Evolutionary conservation across 2,888 invertebrate genomes (phyloP), one percentile per base, ranked within the genome.

Genomic region (Amblyjoppa fuscipennis): DNA sequence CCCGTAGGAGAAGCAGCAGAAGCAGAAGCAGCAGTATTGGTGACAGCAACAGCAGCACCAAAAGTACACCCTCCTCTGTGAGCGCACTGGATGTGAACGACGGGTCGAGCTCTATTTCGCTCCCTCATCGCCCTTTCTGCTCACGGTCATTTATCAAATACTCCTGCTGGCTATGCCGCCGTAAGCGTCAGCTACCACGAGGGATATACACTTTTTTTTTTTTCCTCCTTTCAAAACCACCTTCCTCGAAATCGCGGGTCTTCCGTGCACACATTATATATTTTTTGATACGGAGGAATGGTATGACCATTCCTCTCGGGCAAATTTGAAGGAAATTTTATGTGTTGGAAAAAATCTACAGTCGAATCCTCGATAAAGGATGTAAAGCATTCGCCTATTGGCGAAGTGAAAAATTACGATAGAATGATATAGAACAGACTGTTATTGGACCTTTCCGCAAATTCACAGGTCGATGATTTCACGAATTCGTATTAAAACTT

Each of bases 91-190:
- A 81, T 77, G 84, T 71, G 64, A 81, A 84, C 81, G 81, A 76
- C 76, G 81, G 76, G 66, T 73, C 73, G 69, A 69, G 80, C 68
- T 81, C 81, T 41, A 73, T 75, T 68, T 73, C 53, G 41, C 68
- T 66, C 45, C 80, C 66, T 71, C 51, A 51, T 68, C 59, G 70
- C 81, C 61, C 81, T 74, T 68, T 81, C 68, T 68, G 73, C 68
- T 68, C 66, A 68, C 74, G 68, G 69, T 76, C 81, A 81, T 81
- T 76, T 77, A 81, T 81, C 80, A 84, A 84, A 84, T 80, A 59
- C 80, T 51, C 25, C 66, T 76, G 68, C 76, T 66, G 13, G 66
- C 66, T 53, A 66, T 34, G 38, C 53, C 31, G 28, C 25, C 53
- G 20, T 34, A 41, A 76, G 68, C 76, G 76, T 76, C 76, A 68